Evolutionary conservation across 2,113 vertebrate genomes (phyloP), one percentile per base, ranked within the genome.

Genomic region (Deroptyus accipitrinus): DNA sequence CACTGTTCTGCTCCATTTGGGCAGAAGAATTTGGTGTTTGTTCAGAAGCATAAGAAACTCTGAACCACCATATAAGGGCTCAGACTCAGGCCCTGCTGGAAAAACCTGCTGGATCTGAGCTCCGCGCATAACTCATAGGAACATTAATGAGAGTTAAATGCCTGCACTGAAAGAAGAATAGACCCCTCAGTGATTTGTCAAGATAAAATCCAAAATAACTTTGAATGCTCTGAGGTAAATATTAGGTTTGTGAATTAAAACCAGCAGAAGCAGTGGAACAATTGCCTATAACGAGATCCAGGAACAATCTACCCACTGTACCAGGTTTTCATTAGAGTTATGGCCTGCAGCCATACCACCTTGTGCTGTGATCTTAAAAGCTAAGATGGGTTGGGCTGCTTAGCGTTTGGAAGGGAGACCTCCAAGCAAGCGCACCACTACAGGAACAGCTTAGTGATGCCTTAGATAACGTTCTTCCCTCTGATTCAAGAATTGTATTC

Each of bases 201-300:
- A 95, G 95, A 96, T 91, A 95, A 96, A 94, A 97, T 93, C 96
- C 93, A 96, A 97, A 96, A 91, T 96, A 97, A 95, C 64, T 93
- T 86, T 85, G 93, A 96, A 96, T 94, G 93, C 73, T 97, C 92
- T 80, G 73, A 94, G 70, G 87, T 94, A 69, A 97, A 97, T 95
- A 95, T 89, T 95, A 95, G 93, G 94, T 92, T 96, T 95, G 86
- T 92, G 86, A 95, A 91, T 92, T 88, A 93, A 96, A 96, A 95
- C 10, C 78, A 96, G 94, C 35, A 94, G 92, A 93, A 95, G 74
- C 37, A 69, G 80, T 95, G 74, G 78, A 95, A 96, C 77, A 97
- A 91, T 90, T 88, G 91, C 68, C 87, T 95, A 78, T 97, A 96
- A 96, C 92, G 94, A 96, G 94, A 96, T 94, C 95, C 96, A 97